Evolutionary conservation across 2,888 invertebrate species (phyloP).

Genomic region (Polymixis flavicincta): DNA sequence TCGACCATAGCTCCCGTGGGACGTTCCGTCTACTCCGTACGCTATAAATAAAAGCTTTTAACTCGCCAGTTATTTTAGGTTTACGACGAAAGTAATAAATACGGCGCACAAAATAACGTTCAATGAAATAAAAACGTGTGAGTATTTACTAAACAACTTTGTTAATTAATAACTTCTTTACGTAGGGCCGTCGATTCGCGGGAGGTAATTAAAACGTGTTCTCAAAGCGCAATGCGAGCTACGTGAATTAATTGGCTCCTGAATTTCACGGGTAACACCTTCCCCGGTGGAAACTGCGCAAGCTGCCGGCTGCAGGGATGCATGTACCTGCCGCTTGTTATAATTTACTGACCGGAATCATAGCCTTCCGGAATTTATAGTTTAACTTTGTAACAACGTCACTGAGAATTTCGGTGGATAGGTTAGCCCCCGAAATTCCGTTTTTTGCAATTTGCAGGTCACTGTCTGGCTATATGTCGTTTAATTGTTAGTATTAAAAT

Average conservation of each 20-base stretch:
- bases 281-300: conserved; percentile 54
- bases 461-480: too few species aligned
- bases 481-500: too few species aligned
- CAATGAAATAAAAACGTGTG: conserved; percentile 31
- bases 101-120: conserved; percentile 55
- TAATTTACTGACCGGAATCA: conserved; percentile 49
- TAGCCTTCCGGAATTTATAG: conserved; percentile 27
- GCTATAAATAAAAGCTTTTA: conserved; percentile 79
- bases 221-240: conserved; percentile 61
- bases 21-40: conserved; percentile 58
- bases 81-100: conserved; percentile 69
- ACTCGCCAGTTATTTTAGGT: conserved; percentile 73
- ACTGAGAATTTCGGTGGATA: background rate
- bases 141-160: conserved; percentile 60
- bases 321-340: conserved; percentile 32
- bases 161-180: conserved; percentile 68
- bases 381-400: conserved; percentile 33
- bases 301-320: conserved; percentile 44
- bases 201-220: conserved; percentile 72
- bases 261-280: conserved; percentile 67
- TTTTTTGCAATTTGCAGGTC: too few species aligned
- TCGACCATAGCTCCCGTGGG: conserved; percentile 65
- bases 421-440: too few species aligned
- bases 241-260: conserved; percentile 71
- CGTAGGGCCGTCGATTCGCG: conserved; percentile 64